phyloP scores from a whole-genome alignment of 2,113 vertebrate genomes.

The Channa argus region DNA sequence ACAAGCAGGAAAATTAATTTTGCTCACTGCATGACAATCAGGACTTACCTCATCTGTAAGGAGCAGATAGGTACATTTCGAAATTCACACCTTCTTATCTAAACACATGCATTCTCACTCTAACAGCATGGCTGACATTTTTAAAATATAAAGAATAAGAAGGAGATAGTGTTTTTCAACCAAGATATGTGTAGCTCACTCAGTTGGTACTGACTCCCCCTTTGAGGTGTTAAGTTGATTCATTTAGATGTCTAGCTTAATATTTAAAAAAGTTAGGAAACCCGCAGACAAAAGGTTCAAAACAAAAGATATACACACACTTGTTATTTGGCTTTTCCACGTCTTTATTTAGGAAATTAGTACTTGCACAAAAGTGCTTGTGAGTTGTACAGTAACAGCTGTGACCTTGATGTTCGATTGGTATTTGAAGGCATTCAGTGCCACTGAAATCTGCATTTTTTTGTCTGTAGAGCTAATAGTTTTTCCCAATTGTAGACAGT shows the following conservation, averaged over 20 bases:
- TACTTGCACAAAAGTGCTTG: too few species aligned
- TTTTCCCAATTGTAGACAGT: conserved; percentile 2
- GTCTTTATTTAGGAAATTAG: background rate
- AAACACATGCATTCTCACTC: conserved; percentile 25
- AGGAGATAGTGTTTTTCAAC: background rate
- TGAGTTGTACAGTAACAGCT: too few species aligned
- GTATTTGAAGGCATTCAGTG: background rate
- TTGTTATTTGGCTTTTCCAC: background rate
- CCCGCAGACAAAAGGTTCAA: too few species aligned
- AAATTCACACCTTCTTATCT: conserved; percentile 39
- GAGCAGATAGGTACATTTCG: conserved; percentile 39
- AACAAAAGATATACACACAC: background rate
- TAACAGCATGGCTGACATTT: background rate
- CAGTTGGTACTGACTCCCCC: background rate
- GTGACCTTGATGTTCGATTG: background rate
- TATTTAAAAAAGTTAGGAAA: background rate
- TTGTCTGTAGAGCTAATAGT: background rate
- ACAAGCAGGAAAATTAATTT: conserved; percentile 34
- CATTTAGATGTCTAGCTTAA: background rate
- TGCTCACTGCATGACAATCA: conserved; percentile 34
- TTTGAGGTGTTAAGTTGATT: background rate
- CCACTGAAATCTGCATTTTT: background rate
- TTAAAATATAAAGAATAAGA: conserved; percentile 20
- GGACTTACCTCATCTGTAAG: conserved; percentile 19
- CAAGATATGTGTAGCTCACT: background rate